Base-by-base conservation (phyloP, 92 coral and sea anemone genomes). In the Phenganax stokvisi region DNA sequence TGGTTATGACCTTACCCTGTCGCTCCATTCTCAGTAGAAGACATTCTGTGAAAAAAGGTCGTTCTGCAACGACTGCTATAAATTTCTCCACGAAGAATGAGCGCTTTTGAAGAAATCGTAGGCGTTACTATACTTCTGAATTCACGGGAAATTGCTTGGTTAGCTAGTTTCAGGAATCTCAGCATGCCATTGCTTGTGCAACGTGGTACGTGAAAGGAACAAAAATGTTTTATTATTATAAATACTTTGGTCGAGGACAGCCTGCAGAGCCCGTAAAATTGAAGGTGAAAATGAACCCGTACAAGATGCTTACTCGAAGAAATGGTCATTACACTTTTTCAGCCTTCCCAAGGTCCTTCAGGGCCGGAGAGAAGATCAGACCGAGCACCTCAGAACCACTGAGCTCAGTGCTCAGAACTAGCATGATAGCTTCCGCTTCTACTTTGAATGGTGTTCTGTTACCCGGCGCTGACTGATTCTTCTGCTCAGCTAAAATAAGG, bases 1-100 rank as follows among this genome's bases (percentile, higher is more conserved):
- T 37, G 11, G 3, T 29, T 10, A 68, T 20, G 25, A 20, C 47
- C 83, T 30, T 79, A 79, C 83, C 83, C 83, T 52, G 30, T 67
- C 6, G 73, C 69, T 29, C 73, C 25, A 56, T 79, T 79, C 83
- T 79, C 83, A 13, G 74, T 79, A 47, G 25, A 20, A 20, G 83
- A 79, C 83, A 79, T 79, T 79, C 74, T 79, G 16, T 51, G 17
- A 10, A 68, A 44, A 8, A 8, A 5, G 0, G 70, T 30, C 73
- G 16, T 53, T 30, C 16, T 2, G 5, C 10, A 68, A 37, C 47
- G 73, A 29, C 53, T 68, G 52, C 16, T 37, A 68, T 3, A 37
- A 37, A 37, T 28, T 68, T 68, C 13, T 37, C 73, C 54, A 5
- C 16, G 73, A 0, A 37, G n/a, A 37, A 68, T 30, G 6, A 17